Percentiles rank a stretch among this genome's conserved stretches.
Conservation (phyloP, 2,888 invertebrate genomes). For the Notodonta ziczac region DNA sequence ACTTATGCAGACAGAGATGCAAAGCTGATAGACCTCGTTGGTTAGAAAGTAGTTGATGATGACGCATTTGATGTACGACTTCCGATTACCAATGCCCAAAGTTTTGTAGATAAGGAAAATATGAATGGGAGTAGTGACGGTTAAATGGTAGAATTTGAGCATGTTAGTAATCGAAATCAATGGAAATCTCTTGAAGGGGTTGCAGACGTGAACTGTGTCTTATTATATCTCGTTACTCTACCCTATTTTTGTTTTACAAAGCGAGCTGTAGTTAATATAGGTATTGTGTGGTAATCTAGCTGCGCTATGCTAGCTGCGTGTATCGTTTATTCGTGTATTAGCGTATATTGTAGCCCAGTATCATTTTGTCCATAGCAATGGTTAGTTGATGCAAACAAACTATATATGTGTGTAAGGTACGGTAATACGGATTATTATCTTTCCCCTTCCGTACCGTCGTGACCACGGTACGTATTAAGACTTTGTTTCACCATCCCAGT, state of each 20-base stretch:
- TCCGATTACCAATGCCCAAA: constrained; percentile 54
- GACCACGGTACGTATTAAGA: constrained; percentile 89
- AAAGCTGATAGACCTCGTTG: constrained; percentile 56
- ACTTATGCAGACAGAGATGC: constrained; percentile 72
- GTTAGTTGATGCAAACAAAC: constrained; percentile 83
- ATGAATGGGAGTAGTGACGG: background rate
- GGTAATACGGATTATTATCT: constrained; percentile 69
- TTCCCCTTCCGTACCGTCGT: constrained; percentile 91
- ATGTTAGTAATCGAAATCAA: constrained; percentile 40
- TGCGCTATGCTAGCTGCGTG: constrained; percentile 78
- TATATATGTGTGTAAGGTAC: constrained; percentile 79
- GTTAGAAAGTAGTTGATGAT: constrained; percentile 35
- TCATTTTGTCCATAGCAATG: constrained; percentile 68
- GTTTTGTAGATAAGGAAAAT: constrained; percentile 11
- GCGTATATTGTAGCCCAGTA: constrained; percentile 76
- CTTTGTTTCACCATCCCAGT: constrained; percentile 97
- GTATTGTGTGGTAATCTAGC: constrained; percentile 72
- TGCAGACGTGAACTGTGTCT: constrained; percentile 52
- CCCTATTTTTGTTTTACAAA: constrained; percentile 47
- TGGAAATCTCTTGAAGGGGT: constrained; percentile 28
- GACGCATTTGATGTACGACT: constrained; percentile 30
- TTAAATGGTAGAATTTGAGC: constrained; percentile 19
- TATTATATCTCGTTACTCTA: constrained; percentile 39
- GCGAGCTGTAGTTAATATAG: constrained; percentile 58
- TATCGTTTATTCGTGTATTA: constrained; percentile 76